phyloP scores from a whole-genome alignment of 2,888 invertebrate species.

The Griposia aprilina region DNA sequence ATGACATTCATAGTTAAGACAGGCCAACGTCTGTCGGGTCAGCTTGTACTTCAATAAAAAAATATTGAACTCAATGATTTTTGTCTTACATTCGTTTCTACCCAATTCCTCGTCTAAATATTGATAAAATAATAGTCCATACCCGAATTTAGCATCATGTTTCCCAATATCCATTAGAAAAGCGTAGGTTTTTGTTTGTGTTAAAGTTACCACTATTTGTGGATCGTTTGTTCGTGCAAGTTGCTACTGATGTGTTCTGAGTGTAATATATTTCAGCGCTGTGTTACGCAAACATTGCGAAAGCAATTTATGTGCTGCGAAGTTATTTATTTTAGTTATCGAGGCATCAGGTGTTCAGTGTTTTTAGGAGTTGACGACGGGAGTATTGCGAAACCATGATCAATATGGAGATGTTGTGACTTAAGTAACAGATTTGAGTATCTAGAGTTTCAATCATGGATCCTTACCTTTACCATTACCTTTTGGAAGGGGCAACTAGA shows the following conservation, averaged over 20 bases:
- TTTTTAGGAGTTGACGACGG: slow-evolving; percentile 21
- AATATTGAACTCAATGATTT: too few species aligned
- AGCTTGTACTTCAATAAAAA: not conserved
- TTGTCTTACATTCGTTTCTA: not conserved
- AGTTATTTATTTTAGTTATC: slow-evolving; percentile 62
- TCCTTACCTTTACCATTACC: too few species aligned
- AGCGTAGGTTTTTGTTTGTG: slow-evolving; percentile 20
- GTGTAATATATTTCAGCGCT: slow-evolving; percentile 51
- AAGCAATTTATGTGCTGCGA: slow-evolving; percentile 54
- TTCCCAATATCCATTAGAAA: slow-evolving; percentile 37
- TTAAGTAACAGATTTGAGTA: not conserved
- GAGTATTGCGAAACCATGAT: not conserved
- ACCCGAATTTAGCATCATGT: slow-evolving; percentile 40
- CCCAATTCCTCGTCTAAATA: not conserved
- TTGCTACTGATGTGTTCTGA: slow-evolving; percentile 24
- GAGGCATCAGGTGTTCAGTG: slow-evolving; percentile 50
- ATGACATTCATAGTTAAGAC: too few species aligned
- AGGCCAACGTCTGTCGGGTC: too few species aligned
- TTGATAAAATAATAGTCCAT: slow-evolving; percentile 41
- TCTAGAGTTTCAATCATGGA: not conserved
- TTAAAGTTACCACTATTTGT: slow-evolving; percentile 41
- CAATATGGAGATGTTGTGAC: not conserved
- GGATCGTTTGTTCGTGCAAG: slow-evolving; percentile 47
- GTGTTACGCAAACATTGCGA: slow-evolving; percentile 60
- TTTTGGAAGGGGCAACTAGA: too few species aligned